Evolutionary conservation across 2,888 invertebrate species (phyloP).

Genomic region (Axea sp.): DNA sequence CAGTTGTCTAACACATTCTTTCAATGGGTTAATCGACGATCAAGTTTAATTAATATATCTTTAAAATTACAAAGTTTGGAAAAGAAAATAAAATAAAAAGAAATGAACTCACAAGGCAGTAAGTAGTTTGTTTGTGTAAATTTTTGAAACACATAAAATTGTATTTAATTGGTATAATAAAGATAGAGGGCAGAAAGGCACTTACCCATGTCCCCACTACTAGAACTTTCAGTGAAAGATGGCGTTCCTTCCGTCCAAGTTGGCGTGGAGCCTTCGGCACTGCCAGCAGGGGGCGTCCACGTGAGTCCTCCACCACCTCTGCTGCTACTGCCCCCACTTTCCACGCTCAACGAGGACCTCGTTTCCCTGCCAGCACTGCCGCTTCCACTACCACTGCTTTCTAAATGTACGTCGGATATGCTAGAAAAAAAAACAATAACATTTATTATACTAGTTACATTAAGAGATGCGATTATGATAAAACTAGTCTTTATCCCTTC

Average conservation of each 20-base stretch:
- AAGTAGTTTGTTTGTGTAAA: too few species aligned
- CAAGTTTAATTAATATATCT: too few species aligned
- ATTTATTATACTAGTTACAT: too few species aligned
- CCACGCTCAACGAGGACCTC: slow-evolving; percentile 83
- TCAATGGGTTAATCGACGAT: too few species aligned
- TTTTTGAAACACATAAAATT: too few species aligned
- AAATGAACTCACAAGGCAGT: too few species aligned
- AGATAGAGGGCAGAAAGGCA: slow-evolving; percentile 74
- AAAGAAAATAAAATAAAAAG: too few species aligned
- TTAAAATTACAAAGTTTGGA: too few species aligned
- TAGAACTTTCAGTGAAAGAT: slow-evolving; percentile 97
- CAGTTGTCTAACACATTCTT: too few species aligned
- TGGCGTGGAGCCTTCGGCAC: slow-evolving; percentile 95
- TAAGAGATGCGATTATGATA: too few species aligned
- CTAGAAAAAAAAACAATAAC: slow-evolving; percentile 79
- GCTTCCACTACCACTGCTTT: slow-evolving; percentile 80
- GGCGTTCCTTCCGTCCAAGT: slow-evolving; percentile 99
- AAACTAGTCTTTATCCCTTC: slow-evolving; percentile 36
- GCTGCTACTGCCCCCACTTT: slow-evolving; percentile 82
- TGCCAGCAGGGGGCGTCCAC: slow-evolving; percentile 90
- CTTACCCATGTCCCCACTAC: slow-evolving; percentile 92
- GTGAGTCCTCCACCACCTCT: slow-evolving; percentile 81
- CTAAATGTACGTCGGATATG: slow-evolving; percentile 87
- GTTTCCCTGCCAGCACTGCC: slow-evolving; percentile 81
- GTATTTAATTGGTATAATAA: slow-evolving; percentile 65